Percentiles rank a stretch among this genome's conserved stretches.
phyloP scores from a whole-genome alignment of 2,888 invertebrate species.

The Athalia cordata region DNA sequence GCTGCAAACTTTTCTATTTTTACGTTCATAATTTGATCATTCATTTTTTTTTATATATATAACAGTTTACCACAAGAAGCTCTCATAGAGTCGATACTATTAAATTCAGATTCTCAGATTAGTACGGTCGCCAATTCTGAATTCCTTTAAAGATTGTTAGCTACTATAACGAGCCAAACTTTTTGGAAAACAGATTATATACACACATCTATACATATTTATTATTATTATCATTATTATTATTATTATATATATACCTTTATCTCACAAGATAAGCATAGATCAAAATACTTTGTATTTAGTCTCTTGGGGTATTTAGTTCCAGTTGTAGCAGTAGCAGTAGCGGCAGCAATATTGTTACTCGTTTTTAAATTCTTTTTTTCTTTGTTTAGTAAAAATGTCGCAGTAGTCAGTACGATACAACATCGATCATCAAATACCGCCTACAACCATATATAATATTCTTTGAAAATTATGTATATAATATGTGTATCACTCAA shows the following conservation, averaged over 20 bases:
- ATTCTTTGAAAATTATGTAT: slow-evolving; percentile 19
- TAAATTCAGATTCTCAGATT: neutral
- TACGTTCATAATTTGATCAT: slow-evolving; percentile 24
- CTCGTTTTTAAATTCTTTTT: neutral
- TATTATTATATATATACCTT: neutral
- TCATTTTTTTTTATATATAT: neutral
- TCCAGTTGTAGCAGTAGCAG: neutral
- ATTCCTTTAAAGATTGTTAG: neutral
- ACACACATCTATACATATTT: slow-evolving; percentile 5
- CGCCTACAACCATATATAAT: slow-evolving; percentile 31
- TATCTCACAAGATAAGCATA: neutral
- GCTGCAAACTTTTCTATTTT: slow-evolving; percentile 4
- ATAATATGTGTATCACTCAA: slow-evolving; percentile 56
- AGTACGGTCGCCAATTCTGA: neutral
- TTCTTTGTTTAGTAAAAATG: neutral
- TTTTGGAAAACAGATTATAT: slow-evolving; percentile 10
- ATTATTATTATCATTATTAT: neutral
- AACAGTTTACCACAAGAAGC: slow-evolving; percentile 5
- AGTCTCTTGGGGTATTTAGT: neutral
- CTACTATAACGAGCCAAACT: neutral
- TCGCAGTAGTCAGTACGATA: slow-evolving; percentile 29
- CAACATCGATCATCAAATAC: slow-evolving; percentile 61
- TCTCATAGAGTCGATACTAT: slow-evolving; percentile 1
- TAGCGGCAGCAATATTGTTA: neutral
- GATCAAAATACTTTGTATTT: slow-evolving; percentile 17